Conservation (phyloP, 2,888 invertebrate species). For the Pandemis corylana region DNA sequence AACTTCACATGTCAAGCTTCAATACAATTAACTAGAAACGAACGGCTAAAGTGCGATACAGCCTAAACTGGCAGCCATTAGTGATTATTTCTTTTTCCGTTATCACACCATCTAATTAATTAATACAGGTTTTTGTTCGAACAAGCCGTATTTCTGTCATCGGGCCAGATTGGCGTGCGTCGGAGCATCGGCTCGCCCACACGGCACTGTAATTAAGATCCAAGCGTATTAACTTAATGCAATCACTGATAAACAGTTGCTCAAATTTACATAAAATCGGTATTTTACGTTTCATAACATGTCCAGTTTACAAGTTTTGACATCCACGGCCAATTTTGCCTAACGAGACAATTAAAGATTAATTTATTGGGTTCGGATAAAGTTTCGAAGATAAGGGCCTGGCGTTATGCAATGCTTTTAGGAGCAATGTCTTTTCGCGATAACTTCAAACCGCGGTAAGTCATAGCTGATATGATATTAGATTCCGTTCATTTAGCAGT, state of each 20-base stretch:
- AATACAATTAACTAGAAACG: constrained; percentile 68
- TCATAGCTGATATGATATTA: background rate
- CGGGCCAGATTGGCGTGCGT: constrained; percentile 64
- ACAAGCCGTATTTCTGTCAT: constrained; percentile 76
- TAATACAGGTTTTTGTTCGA: constrained; percentile 78
- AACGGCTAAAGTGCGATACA: constrained; percentile 50
- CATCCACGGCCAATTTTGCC: constrained; percentile 24
- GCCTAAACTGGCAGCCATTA: constrained; percentile 63
- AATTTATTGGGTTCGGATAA: constrained; percentile 32
- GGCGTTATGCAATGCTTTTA: constrained; percentile 18
- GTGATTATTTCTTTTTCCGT: constrained; percentile 64
- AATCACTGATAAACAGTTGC: constrained; percentile 79
- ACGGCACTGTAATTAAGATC: constrained; percentile 73
- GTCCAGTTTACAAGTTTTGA: constrained; percentile 32
- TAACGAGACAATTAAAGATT: constrained; percentile 26
- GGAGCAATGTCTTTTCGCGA: constrained; percentile 20
- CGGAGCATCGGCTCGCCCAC: constrained; percentile 69
- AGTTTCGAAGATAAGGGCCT: constrained; percentile 20
- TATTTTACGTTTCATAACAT: constrained; percentile 56
- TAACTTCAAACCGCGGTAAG: constrained; percentile 19
- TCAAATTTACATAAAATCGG: constrained; percentile 77
- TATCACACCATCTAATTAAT: constrained; percentile 80
- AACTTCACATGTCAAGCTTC: constrained; percentile 64
- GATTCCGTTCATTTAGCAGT: background rate
- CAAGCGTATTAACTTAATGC: constrained; percentile 67